A percentile compares a stretch with the other conserved stretches of the same genome.
Conservation (phyloP, 2,113 vertebrate species). For the Pluvialis apricaria region DNA sequence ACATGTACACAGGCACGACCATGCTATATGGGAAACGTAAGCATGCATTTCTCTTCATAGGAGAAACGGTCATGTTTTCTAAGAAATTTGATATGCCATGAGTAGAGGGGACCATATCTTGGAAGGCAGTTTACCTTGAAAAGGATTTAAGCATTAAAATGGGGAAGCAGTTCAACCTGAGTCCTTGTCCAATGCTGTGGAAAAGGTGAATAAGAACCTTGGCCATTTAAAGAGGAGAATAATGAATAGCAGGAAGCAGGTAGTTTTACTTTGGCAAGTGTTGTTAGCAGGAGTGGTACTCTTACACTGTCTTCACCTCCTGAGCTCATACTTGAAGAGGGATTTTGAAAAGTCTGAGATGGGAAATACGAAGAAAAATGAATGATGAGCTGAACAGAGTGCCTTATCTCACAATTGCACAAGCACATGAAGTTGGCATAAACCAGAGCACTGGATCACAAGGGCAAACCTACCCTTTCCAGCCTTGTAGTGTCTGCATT, state of each 20-base stretch:
- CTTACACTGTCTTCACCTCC: neutral
- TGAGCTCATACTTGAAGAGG: neutral
- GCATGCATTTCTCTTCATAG: neutral
- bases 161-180: neutral
- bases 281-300: neutral
- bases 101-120: neutral
- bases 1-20: accelerated
- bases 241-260: neutral
- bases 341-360: neutral
- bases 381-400: neutral
- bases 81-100: neutral
- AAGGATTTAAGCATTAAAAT: neutral
- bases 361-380: neutral
- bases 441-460: neutral
- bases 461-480: neutral
- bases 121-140: neutral
- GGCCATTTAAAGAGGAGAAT: neutral
- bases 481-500: neutral
- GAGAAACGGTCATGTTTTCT: neutral
- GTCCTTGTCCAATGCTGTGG: neutral
- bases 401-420: neutral
- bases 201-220: neutral
- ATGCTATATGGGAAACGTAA: neutral
- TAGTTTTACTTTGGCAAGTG: neutral
- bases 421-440: neutral